Percentiles rank a stretch among this genome's conserved stretches.
Evolutionary conservation across 2,888 invertebrate genomes (phyloP).

Genomic region (Anarsia innoxiella): DNA sequence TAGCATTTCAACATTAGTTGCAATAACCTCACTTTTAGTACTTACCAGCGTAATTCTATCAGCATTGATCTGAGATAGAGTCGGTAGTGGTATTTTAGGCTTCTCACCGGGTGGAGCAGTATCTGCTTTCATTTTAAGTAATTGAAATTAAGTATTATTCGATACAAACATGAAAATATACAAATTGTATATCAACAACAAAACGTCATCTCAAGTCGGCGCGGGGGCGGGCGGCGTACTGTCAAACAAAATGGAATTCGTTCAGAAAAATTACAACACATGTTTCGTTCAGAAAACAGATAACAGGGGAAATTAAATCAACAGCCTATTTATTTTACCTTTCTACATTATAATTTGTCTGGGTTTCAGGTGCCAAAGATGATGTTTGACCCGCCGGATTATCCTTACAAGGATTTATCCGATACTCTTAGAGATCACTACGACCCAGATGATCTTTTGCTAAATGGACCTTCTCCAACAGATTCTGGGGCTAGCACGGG

Average conservation of each 20-base stretch:
- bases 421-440: constrained; percentile 45
- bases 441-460: constrained; percentile 46
- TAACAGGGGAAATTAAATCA: neutral
- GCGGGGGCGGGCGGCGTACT: too few relatives aligned
- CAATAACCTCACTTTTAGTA: constrained; percentile 35
- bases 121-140: constrained; percentile 51
- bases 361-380: constrained; percentile 31
- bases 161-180: constrained; percentile 21
- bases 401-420: constrained; percentile 55
- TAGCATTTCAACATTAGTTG: constrained; percentile 26
- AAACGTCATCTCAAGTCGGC: constrained; percentile 19
- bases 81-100: constrained; percentile 79
- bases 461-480: constrained; percentile 17
- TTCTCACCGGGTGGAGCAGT: constrained; percentile 43
- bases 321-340: neutral
- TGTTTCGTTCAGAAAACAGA: constrained; percentile 2
- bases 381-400: constrained; percentile 70
- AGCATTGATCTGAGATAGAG: constrained; percentile 92
- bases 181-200: constrained; percentile 18
- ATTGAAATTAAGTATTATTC: constrained; percentile 10
- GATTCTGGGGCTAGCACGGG: constrained; percentile 21
- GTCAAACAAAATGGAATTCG: constrained; percentile 1
- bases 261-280: constrained; percentile 1
- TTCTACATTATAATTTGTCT: too few relatives aligned
- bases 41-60: constrained; percentile 91